These are phyloP conservation scores for Apotomis betuletana DNA, from an alignment of 2,888 invertebrate species.

Conservation along the genomic window DNA sequence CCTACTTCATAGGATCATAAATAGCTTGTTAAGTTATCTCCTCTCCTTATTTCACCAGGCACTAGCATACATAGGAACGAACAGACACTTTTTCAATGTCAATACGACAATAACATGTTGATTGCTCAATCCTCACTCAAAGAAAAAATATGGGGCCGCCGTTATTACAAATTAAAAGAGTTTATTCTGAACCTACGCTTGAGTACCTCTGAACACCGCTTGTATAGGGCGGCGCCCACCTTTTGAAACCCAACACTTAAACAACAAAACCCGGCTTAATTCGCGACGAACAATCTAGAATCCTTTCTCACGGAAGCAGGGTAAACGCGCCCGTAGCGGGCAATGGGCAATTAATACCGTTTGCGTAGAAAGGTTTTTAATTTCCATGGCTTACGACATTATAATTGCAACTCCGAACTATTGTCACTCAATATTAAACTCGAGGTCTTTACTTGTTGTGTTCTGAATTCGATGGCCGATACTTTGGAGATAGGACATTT, in stretches of 20 bases:
- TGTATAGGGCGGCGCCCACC: background rate
- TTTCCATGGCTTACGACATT: slow-evolving; percentile 42
- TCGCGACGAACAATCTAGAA: slow-evolving; percentile 13
- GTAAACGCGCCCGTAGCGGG: slow-evolving; percentile 57
- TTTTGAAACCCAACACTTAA: slow-evolving; percentile 32
- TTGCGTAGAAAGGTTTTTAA: slow-evolving; percentile 73
- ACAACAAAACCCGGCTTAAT: slow-evolving; percentile 29
- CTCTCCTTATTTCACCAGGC: no score
- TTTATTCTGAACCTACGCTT: background rate
- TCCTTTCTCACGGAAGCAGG: slow-evolving; percentile 46
- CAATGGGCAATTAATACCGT: slow-evolving; percentile 76
- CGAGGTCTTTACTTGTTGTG: no score
- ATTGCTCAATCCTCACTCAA: no score
- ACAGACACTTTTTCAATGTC: no score
- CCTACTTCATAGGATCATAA: no score
- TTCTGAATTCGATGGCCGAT: background rate
- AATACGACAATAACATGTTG: no score
- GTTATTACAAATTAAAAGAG: no score
- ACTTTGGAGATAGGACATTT: background rate
- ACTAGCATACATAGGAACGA: no score
- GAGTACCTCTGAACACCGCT: background rate
- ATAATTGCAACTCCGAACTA: background rate
- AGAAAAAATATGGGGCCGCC: no score
- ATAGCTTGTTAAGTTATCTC: no score
- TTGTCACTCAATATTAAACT: background rate